Base-by-base conservation (phyloP, 2,113 vertebrate genomes). In the Otocyon megalotis region DNA sequence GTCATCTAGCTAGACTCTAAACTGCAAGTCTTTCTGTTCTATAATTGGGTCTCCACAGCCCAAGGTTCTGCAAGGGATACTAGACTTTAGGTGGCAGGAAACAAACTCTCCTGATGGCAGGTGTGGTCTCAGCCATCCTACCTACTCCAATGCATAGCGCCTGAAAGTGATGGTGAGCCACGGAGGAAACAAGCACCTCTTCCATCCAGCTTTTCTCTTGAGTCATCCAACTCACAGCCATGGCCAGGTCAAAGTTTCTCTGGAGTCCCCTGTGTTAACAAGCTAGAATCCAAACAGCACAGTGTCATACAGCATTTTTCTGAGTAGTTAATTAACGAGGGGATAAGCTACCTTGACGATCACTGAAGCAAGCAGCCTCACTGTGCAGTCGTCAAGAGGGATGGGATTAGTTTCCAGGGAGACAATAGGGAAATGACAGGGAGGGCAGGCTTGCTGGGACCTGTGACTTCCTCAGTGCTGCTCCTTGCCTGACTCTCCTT, bases 291-390 rank as follows among this genome's bases (percentile, higher is more conserved):
- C 77, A 83, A 93, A 82, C 43, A 54, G 69, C 82, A 35, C 13
- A 62, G 48, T 65, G 77, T 93, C 5, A 3, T n/a, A 86, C 77
- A 87, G 79, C 83, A 24, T 88, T 97, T 96, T 97, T n/a, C 97
- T 88, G 77, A 97, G 90, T 11, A 92, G 95, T 96, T 96, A 94
- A 98, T 98, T 97, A 98, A 67, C 26, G 4, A 80, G 6, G 80
- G 76, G 58, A 60, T 89, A 94, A 97, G 83, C 80, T 94, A 0
- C 96, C 76, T 76, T 96, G 76, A 86, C 80, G 63, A 83, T 92
- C 90, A 72, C 67, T 74, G 56, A 86, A 88, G 80, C 26, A n/a
- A 93, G 69, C 67, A 92, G 35, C 62, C 69, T 1, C 0, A 13
- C 24, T 32, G 16, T 35, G 56, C 77, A 37, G 30, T 89, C 50